A percentile compares a stretch with the other conserved stretches of the same genome.
phyloP scores from a whole-genome alignment of 2,888 invertebrate species.

The Clusia tigrina region DNA sequence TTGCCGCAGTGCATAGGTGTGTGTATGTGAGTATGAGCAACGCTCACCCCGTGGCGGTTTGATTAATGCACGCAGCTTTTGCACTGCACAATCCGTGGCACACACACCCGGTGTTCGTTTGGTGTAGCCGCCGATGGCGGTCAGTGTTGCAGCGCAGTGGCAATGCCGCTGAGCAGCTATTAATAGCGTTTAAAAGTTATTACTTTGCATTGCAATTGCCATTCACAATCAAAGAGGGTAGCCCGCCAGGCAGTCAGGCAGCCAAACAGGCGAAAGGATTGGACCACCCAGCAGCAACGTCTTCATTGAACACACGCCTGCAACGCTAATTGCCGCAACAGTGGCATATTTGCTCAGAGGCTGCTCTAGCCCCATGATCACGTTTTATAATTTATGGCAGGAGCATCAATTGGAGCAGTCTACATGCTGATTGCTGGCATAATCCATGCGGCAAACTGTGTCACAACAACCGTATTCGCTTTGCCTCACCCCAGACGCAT shows the following conservation, averaged over 20 bases:
- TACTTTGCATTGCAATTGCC: neutral
- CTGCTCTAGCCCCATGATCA: neutral
- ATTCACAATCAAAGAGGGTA: neutral
- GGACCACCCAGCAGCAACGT: slow-evolving; percentile 7
- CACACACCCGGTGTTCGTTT: neutral
- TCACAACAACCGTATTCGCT: no score
- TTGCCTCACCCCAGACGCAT: no score
- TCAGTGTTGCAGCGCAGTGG: neutral
- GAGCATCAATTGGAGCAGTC: neutral
- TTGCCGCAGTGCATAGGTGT: neutral
- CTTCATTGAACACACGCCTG: neutral
- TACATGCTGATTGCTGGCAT: neutral
- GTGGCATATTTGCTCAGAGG: neutral
- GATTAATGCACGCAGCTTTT: neutral
- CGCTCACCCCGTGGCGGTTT: neutral
- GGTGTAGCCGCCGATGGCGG: neutral
- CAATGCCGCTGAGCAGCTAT: neutral
- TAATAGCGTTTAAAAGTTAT: neutral
- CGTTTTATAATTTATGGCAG: neutral
- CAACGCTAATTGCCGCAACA: neutral
- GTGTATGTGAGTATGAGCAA: no score
- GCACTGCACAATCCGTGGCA: neutral
- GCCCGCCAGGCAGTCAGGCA: neutral
- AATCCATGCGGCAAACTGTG: neutral
- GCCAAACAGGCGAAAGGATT: neutral